Evolutionary conservation across 2,797 vertebrate species (phyloP).

Genomic region (Phalanger gymnotis): DNA sequence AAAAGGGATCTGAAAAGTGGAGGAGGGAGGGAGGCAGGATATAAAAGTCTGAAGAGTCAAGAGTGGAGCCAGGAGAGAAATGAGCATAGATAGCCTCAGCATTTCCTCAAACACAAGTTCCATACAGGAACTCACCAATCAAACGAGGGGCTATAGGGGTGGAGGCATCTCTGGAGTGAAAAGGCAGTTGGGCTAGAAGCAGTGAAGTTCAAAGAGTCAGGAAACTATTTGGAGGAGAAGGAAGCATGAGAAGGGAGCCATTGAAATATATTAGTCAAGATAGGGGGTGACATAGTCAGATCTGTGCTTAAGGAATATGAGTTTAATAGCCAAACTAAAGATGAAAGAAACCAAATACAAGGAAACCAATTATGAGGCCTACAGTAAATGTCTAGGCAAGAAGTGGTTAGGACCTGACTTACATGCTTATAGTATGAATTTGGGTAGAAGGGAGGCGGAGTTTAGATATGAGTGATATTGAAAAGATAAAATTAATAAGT

Average conservation of each 20-base stretch:
- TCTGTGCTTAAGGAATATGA: background rate
- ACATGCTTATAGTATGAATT: no score
- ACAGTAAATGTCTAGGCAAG: no score
- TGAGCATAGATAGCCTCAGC: background rate
- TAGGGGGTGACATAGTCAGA: background rate
- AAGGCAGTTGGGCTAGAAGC: background rate
- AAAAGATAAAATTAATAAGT: no score
- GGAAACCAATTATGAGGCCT: background rate
- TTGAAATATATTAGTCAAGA: background rate
- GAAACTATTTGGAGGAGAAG: background rate
- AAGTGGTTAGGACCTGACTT: no score
- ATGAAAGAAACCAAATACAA: background rate
- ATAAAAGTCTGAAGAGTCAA: background rate
- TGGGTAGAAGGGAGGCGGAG: no score
- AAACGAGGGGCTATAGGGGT: background rate
- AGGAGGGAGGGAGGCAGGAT: background rate
- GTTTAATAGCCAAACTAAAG: background rate
- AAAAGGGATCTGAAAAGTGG: background rate
- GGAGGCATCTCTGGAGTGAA: background rate
- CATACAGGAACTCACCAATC: background rate
- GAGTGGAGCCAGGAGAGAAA: background rate
- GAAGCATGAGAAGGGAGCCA: background rate
- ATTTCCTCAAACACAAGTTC: background rate
- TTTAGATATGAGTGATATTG: no score
- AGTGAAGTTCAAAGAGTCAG: background rate